phyloP scores from a whole-genome alignment of 1,140 invertebrate genomes.

The Acromyrmex heyeri region DNA sequence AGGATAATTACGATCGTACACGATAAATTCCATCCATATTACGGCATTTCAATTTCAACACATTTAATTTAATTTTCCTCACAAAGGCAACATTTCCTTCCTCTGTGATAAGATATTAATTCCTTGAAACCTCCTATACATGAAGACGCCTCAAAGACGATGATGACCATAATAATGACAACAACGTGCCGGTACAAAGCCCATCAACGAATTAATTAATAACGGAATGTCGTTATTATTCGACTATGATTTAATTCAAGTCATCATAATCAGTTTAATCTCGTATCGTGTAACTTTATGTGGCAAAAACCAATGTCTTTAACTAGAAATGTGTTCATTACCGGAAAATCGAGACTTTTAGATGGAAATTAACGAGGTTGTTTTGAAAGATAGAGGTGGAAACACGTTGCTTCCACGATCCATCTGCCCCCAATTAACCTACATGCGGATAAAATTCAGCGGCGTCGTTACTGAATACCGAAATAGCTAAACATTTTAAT shows the following conservation, averaged over 20 bases:
- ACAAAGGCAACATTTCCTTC: conserved; percentile 21
- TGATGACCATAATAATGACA: neutral
- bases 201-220: conserved; percentile 65
- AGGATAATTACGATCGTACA: neutral
- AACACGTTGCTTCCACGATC: conserved; percentile 28
- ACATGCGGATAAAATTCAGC: conserved; percentile 50
- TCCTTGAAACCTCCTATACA: neutral
- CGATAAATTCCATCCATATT: conserved; percentile 27
- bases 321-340: conserved; percentile 45
- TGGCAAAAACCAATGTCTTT: conserved; percentile 32
- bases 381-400: conserved; percentile 47
- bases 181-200: conserved; percentile 19
- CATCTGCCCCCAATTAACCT: conserved; percentile 59
- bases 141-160: conserved; percentile 1
- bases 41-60: neutral
- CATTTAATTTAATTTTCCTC: conserved; percentile 56
- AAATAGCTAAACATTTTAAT: conserved; percentile 53
- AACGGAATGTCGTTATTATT: conserved; percentile 57
- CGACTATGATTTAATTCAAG: conserved; percentile 56
- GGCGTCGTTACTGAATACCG: conserved; percentile 18
- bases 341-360: conserved; percentile 55
- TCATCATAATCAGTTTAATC: conserved; percentile 24
- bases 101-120: conserved; percentile 43
- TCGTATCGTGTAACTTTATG: conserved; percentile 6
- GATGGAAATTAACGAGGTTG: conserved; percentile 60